A percentile compares a stretch with the other conserved stretches of the same genome.
Evolutionary conservation across 2,888 invertebrate genomes (phyloP).

Genomic region (Cephus pygmeus): DNA sequence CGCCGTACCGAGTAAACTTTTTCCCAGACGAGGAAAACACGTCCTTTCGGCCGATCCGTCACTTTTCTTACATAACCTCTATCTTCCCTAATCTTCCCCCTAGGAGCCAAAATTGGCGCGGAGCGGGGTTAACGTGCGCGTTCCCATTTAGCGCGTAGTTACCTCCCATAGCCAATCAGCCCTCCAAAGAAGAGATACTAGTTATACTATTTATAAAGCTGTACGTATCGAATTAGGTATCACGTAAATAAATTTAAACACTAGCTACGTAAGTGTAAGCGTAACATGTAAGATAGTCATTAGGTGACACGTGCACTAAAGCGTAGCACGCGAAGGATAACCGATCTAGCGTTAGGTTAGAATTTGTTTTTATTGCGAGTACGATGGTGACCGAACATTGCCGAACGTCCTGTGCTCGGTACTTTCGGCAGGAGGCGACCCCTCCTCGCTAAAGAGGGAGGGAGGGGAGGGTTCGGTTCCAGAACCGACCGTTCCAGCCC

Average conservation of each 20-base stretch:
- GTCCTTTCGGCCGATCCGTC: too few relatives aligned
- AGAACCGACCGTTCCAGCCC: too few relatives aligned
- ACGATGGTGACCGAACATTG: not conserved
- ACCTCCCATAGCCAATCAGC: conserved; percentile 31
- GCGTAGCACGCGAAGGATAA: conserved; percentile 7
- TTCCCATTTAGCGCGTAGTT: not conserved
- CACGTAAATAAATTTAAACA: not conserved
- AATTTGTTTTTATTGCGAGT: conserved; percentile 12
- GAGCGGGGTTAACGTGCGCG: conserved; percentile 12
- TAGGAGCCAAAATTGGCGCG: conserved; percentile 34
- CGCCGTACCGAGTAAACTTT: too few relatives aligned
- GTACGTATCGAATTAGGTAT: conserved; percentile 2
- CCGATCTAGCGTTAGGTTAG: conserved; percentile 19
- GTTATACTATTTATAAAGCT: conserved; percentile 45
- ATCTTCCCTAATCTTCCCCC: conserved; percentile 38
- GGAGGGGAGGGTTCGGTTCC: too few relatives aligned
- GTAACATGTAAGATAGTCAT: conserved; percentile 1
- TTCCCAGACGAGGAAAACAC: too few relatives aligned
- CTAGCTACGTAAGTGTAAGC: not conserved
- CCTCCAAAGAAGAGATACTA: conserved; percentile 51
- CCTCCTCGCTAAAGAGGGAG: too few relatives aligned
- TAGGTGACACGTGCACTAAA: too few relatives aligned
- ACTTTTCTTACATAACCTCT: conserved; percentile 16
- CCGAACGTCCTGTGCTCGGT: not conserved
- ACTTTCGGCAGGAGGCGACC: not conserved